Evolutionary conservation across 2,888 invertebrate species (phyloP).

Genomic region (Diplolepis rosae): DNA sequence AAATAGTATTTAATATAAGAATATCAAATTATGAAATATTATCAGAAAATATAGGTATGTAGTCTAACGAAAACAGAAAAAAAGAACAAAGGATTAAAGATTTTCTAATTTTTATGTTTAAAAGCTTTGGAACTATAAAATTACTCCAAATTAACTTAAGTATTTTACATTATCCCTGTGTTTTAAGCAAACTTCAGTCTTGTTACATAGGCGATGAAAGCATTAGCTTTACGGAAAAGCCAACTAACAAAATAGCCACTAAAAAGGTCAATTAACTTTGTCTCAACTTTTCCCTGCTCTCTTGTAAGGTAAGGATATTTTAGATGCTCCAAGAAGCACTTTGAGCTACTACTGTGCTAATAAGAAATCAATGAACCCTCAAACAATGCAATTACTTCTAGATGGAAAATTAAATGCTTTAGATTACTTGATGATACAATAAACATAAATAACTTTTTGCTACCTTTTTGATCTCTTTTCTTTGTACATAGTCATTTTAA

Average conservation of each 20-base stretch:
- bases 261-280: background rate
- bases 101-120: background rate
- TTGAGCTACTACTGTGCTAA: background rate
- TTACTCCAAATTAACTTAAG: background rate
- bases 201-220: background rate
- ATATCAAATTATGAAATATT: no score
- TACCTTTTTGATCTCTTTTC: no score
- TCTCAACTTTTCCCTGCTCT: background rate
- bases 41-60: no score
- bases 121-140: background rate
- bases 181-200: background rate
- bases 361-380: background rate
- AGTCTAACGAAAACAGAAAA: no score
- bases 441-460: no score
- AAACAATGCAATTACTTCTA: background rate
- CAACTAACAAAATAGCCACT: background rate
- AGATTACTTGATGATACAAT: background rate
- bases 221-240: background rate
- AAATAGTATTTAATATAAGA: no score
- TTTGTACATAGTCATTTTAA: no score
- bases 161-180: background rate
- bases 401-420: background rate
- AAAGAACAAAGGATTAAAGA: background rate
- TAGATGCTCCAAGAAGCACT: slow-evolving; percentile 19
- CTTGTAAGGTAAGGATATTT: slow-evolving; percentile 6